Conservation (phyloP, 2,797 vertebrate species). For the Taenioides sp. region DNA sequence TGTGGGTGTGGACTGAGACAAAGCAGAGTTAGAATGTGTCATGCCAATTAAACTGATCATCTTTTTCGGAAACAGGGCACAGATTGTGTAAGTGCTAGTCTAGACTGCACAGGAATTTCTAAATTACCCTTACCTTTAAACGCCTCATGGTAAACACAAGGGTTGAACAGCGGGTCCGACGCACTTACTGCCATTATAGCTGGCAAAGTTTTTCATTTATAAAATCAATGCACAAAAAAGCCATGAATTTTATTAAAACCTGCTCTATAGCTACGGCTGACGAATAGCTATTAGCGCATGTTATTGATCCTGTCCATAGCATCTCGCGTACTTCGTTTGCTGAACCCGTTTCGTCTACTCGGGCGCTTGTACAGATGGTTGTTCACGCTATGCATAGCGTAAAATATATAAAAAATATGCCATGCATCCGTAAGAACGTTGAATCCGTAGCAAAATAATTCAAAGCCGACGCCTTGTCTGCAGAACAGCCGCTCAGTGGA, state of each 20-base stretch:
- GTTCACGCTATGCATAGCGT: slow-evolving; percentile 4
- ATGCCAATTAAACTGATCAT: background rate
- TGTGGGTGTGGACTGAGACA: no score
- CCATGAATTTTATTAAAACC: slow-evolving; percentile 22
- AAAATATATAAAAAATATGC: background rate
- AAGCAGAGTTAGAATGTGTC: background rate
- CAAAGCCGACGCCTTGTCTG: slow-evolving; percentile 40
- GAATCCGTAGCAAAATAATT: background rate
- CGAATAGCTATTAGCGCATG: background rate
- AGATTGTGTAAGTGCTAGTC: no score
- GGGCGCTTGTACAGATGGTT: slow-evolving; percentile 11
- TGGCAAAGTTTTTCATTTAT: slow-evolving; percentile 26
- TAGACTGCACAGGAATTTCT: background rate
- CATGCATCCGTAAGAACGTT: slow-evolving; percentile 6
- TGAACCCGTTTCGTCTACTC: background rate
- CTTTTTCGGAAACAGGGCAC: background rate
- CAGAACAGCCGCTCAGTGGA: slow-evolving; percentile 34
- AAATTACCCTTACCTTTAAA: slow-evolving; percentile 75
- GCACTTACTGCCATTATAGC: slow-evolving; percentile 72
- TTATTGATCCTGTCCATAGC: slow-evolving; percentile 10
- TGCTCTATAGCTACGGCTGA: background rate
- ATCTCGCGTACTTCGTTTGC: slow-evolving; percentile 12
- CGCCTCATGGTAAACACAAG: slow-evolving; percentile 70
- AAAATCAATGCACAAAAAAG: slow-evolving; percentile 8
- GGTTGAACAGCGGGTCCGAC: slow-evolving; percentile 78